Evolutionary conservation across 2,113 vertebrate species (phyloP).

Genomic region (Antechinus flavipes): DNA sequence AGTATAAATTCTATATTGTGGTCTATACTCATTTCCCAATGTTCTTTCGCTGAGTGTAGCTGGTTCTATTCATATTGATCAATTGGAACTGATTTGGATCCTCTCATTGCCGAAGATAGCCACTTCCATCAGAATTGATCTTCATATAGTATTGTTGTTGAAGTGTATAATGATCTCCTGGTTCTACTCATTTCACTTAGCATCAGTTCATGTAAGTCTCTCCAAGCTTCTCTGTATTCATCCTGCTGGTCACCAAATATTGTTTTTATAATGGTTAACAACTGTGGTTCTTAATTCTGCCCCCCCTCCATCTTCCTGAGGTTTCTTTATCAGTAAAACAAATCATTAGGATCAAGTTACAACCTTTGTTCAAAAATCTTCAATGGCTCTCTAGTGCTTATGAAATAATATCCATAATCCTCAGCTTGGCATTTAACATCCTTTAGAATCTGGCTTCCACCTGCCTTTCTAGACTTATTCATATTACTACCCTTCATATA

Average conservation of each 20-base stretch:
- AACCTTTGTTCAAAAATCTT: neutral
- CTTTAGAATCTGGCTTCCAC: neutral
- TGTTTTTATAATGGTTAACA: neutral
- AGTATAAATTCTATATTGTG: no score
- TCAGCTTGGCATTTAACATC: neutral
- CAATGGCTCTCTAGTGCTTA: neutral
- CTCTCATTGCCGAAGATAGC: no score
- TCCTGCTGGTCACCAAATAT: neutral
- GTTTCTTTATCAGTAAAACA: neutral
- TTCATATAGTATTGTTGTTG: no score
- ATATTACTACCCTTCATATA: neutral
- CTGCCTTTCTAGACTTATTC: neutral
- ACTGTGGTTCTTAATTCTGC: neutral
- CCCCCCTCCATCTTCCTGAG: neutral
- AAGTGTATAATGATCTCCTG: no score
- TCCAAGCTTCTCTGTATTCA: no score
- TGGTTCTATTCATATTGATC: no score
- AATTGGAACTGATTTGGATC: no score
- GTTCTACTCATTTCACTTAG: no score
- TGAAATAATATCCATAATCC: neutral
- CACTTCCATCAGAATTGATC: no score
- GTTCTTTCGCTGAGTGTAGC: no score
- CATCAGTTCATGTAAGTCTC: no score
- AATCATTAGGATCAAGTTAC: neutral
- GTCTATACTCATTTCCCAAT: no score